Base-by-base conservation (phyloP, 2,797 vertebrate genomes). In the Leptodactylus fallax region DNA sequence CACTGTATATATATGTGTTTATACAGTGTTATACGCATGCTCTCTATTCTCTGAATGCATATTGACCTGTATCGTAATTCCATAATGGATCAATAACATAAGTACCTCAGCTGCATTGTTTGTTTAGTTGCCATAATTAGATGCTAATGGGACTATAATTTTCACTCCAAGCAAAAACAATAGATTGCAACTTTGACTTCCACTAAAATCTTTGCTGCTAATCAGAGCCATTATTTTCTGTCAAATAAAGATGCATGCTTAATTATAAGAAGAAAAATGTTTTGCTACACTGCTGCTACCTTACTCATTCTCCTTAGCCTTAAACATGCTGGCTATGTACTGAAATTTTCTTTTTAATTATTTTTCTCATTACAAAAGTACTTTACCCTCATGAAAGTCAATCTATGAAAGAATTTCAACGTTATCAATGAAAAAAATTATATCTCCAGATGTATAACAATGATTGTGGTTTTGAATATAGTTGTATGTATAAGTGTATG, bases 171-270 rank as follows among this genome's bases (percentile, higher is more conserved):
- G 65, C 78, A 86, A 69, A 87, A 77, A 63, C 86, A 87, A 87
- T 79, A 87, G 81, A 45, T 77, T 78, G 72, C 79, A 67, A 67
- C 72, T 79, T 87, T 79, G 72, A 79, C 72, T 83, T 87, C 47
- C 76, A 78, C 58, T 87, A 45, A 78, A 87, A 69, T 87, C 72
- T 83, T 67, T 78, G 80, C 71, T 78, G 71, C 81, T 87, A 87
- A 87, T 83, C 19, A 87, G 86, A 63, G 25, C 80, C 81, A 87
- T 87, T 55, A 87, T 87, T 77, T 83, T 79, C 72, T 87, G 80
- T 65, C 81, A 83, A 79, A 76, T 56, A 36, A 78, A 55, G 49
- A 67, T 65, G 49, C 72, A 77, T 65, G 53, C 21, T 83, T 87
- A 55, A 83, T 87, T 45, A 25, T 56, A 7, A 78, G 61, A 67